Base-by-base conservation (phyloP, 2,113 vertebrate genomes). In the Suricata suricatta region DNA sequence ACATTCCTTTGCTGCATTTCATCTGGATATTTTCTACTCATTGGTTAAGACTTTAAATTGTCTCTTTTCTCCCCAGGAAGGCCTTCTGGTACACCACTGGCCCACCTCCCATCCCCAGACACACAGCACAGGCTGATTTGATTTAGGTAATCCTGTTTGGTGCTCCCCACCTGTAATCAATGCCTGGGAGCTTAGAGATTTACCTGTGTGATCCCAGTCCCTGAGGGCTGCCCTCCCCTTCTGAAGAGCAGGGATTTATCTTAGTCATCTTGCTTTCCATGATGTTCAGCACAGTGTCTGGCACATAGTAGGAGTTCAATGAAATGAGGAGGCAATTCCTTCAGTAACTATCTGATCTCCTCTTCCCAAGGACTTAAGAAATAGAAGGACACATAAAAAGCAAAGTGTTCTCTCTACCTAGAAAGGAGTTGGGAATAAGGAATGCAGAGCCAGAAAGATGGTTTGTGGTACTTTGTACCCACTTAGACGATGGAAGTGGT, bases 1-100 rank as follows among this genome's bases (percentile, higher is more conserved):
- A 16, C 50, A 95, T 19, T 95, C 92, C 76, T 96, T 85, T 89
- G 72, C 76, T 57, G 38, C 14, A 76, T 25, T 72, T 88, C 50
- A 77, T 93, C 60, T 66, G 44, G 41, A 35, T 86, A 54, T 93
- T 93, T 88, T 31, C 44, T 89, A 29, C 60, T 82, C 57, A 52
- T 63, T 89, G 66, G 41, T 79, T 85, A 60, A 71, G 69, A 96
- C 38, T 88, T 87, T 50, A 44, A 60, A 71, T 41, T 60, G 54
- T 92, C 74, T 54, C 29, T 90, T 86, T 86, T 27, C 21, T 82
- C 85, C 44, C 19, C 23, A 76, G 19, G 52, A 80, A 72, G 57
- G 23, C 7, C 47, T 71, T 90, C 50, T 9, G 86, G 47, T 60
- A 68, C 21, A 90, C 31, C 41, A 81, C 50, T 71, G 60, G 33